phyloP scores from a whole-genome alignment of 2,113 vertebrate genomes.

The Chamaea fasciata region DNA sequence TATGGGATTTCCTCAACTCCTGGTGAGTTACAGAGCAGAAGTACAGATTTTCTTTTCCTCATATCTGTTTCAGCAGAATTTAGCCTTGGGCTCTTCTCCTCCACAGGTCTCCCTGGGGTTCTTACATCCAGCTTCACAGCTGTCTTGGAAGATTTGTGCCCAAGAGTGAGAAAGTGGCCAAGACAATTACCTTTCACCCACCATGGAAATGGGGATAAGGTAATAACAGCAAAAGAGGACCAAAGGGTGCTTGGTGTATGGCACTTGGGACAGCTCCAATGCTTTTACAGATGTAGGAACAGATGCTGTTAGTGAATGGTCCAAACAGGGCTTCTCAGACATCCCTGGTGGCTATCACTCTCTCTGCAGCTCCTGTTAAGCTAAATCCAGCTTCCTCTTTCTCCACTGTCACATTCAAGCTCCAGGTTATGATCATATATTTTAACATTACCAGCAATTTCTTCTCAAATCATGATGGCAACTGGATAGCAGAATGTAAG shows the following conservation, averaged over 20 bases:
- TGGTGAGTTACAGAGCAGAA: neutral
- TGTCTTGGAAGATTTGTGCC: neutral
- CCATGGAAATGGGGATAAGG: neutral
- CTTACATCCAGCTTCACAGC: neutral
- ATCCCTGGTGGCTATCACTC: neutral
- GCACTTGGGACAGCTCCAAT: neutral
- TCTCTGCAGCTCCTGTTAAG: neutral
- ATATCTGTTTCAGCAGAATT: rapidly evolving
- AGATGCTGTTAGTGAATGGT: neutral
- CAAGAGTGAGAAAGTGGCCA: neutral
- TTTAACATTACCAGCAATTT: neutral
- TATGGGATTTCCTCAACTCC: neutral
- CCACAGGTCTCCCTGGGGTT: neutral
- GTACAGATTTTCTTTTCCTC: neutral
- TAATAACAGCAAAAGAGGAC: neutral
- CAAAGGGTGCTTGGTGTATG: neutral
- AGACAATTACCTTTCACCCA: neutral
- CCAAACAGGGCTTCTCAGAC: neutral
- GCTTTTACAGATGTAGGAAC: neutral
- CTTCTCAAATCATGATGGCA: neutral
- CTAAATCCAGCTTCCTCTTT: neutral
- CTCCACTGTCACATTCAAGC: neutral
- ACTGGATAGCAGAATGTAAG: neutral
- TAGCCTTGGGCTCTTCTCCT: neutral
- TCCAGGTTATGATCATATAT: neutral